Base-by-base conservation (phyloP, 2,888 invertebrate genomes). In the Drosophila nr. perissopoda region DNA sequence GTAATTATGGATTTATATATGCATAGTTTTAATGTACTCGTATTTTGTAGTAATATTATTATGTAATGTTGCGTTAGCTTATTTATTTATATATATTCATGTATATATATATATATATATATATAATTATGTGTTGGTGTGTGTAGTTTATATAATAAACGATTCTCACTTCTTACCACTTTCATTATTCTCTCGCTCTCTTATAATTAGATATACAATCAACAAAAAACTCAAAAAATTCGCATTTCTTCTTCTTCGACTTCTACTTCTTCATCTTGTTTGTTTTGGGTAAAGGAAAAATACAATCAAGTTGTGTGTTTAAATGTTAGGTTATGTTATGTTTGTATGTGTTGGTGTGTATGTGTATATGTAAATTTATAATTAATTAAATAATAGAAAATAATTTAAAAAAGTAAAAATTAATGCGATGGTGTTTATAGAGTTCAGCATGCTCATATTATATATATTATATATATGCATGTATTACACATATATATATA, bases 371-470 rank as follows among this genome's bases (percentile, higher is more conserved):
- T 70, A 60, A 48, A 10, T 63, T 72, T 69, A 71, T 58, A 79
- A 72, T 72, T 82, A 78, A 80, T 80, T 78, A 78, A 78, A 78
- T 76, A 80, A 87, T 87, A 82, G 71, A 80, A 80, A 87, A 82
- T 87, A 89, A 85, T 88, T 90, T 88, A 85, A 90, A 76, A 80
- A 83, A 72, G 78, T 87, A 88, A 77, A 86, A 76, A 82, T 82
- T 87, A 87, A 87, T 87, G 87, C 87, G 87, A 90, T 90, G 87
- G 87, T 87, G 58, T 87, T 85, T 90, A 88, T 90, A 87, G 87
- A 87, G 87, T 87, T 90, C 87, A 82, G 71, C 82, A 76, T 82
- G 79, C 78, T 79, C 81, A 69, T 63, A 59, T 62, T 66, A 70
- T 70, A 63, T 60, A 59, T 53, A 53, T 38, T 38, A 16, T 48